These are phyloP conservation scores for Drosophila novamexicana DNA, from an alignment of 1,140 invertebrate species.

Conservation along the genomic window DNA sequence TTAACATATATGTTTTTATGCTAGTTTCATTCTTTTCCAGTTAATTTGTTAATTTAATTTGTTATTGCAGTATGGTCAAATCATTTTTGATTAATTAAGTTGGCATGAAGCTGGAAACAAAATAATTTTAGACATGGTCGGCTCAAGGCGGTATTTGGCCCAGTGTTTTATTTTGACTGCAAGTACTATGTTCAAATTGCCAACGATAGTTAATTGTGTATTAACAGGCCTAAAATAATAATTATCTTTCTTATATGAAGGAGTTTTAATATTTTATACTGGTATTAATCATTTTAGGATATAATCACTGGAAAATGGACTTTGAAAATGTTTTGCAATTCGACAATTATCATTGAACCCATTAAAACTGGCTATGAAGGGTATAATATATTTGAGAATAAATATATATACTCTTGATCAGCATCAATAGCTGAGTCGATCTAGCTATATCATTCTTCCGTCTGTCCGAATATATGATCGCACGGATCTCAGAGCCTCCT, in stretches of 20 bases:
- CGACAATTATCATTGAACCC: not conserved
- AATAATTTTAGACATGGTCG: no score
- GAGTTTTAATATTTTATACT: not conserved
- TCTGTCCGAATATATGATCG: no score
- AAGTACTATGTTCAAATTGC: not conserved
- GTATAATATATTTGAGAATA: no score
- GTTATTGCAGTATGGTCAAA: constrained; percentile 47
- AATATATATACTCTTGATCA: no score
- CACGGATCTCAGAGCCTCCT: no score
- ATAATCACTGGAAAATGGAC: no score
- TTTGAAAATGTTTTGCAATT: not conserved
- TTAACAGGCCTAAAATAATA: not conserved
- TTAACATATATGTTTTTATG: not conserved
- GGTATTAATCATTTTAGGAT: no score
- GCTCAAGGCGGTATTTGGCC: not conserved
- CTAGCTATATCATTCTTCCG: no score
- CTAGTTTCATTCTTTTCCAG: not conserved
- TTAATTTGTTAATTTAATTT: constrained; percentile 18
- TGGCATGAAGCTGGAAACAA: constrained; percentile 11
- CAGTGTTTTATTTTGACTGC: not conserved
- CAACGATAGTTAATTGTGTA: no score
- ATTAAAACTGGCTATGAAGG: no score
- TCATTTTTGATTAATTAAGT: constrained; percentile 70
- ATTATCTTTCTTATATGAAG: not conserved
- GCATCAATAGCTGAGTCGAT: no score